A percentile compares a stretch with the other conserved stretches of the same genome.
Evolutionary conservation across 2,888 invertebrate genomes (phyloP).

Genomic region (Eupsilia transversa): DNA sequence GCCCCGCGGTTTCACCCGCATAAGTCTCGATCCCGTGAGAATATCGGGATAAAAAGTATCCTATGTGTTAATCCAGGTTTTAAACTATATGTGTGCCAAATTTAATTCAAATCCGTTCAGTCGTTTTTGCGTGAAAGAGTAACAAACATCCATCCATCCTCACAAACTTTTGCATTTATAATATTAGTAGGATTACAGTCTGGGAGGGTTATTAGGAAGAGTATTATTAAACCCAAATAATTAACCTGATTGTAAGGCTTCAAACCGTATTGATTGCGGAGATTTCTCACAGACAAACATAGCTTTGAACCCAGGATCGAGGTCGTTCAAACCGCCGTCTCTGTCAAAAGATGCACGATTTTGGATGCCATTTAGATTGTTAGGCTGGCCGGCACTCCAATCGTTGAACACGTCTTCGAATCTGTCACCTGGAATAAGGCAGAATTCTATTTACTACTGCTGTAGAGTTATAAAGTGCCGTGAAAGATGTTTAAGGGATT

Average conservation of each 20-base stretch:
- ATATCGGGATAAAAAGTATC: too few relatives aligned
- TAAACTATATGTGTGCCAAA: too few relatives aligned
- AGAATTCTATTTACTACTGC: not conserved
- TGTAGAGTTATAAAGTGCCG: not conserved
- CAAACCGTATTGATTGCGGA: slow-evolving; percentile 3
- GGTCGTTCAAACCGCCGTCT: not conserved
- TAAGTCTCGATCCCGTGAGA: too few relatives aligned
- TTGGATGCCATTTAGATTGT: not conserved
- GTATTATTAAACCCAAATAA: not conserved
- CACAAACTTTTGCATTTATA: too few relatives aligned
- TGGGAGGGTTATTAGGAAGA: not conserved
- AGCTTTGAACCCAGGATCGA: not conserved
- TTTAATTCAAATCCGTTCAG: too few relatives aligned
- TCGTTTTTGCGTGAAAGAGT: too few relatives aligned
- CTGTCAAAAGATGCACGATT: not conserved
- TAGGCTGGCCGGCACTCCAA: not conserved
- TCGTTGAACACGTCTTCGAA: slow-evolving; percentile 16
- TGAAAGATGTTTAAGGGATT: not conserved
- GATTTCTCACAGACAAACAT: slow-evolving; percentile 38
- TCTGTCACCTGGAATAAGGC: slow-evolving; percentile 11
- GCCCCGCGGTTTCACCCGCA: too few relatives aligned
- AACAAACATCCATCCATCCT: too few relatives aligned
- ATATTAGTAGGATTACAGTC: too few relatives aligned
- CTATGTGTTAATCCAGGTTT: too few relatives aligned
- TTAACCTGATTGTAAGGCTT: not conserved